Conservation (phyloP, 37 sponge, comb jelly and placozoan genomes). For the Theonella swinhoei region DNA sequence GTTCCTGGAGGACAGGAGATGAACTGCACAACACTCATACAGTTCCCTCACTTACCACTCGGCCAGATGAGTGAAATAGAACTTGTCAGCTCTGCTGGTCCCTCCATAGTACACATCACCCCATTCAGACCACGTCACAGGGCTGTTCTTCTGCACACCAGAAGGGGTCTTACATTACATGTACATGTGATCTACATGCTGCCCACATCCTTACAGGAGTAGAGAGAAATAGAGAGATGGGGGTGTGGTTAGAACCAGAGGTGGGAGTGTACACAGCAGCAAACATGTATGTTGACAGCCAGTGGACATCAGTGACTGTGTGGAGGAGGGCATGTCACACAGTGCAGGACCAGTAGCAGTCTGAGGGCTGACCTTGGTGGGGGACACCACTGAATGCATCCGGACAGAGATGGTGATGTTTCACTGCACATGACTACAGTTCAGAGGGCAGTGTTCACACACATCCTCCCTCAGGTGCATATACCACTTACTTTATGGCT, state of each 20-base stretch:
- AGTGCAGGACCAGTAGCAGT: neutral
- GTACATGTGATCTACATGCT: neutral
- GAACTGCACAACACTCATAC: neutral
- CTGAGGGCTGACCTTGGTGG: conserved; percentile 18
- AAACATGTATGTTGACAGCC: conserved; percentile 72
- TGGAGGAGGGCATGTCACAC: neutral
- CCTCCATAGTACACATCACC: conserved; percentile 66
- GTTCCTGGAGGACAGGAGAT: conserved; percentile 27
- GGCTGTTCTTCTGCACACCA: conserved; percentile 37
- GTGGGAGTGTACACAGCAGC: conserved; percentile 59
- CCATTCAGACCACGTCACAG: conserved; percentile 24
- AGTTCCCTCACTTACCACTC: conserved; percentile 49
- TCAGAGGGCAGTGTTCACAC: neutral
- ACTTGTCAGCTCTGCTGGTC: conserved; percentile 39
- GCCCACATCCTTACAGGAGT: conserved; percentile 18
- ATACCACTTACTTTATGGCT: neutral
- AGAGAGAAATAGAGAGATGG: conserved; percentile 32
- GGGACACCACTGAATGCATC: conserved; percentile 14
- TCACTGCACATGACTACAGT: neutral
- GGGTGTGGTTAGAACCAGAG: neutral
- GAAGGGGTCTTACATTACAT: conserved; percentile 1
- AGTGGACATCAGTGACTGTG: conserved; percentile 61
- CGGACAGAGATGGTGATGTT: conserved; percentile 29
- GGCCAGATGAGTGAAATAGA: conserved; percentile 55
- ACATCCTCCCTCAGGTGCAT: neutral